A percentile compares a stretch with the other conserved stretches of the same genome.
These are phyloP conservation scores for Lacerta bilineata DNA, from an alignment of 2,797 vertebrate genomes.

Conservation along the genomic window DNA sequence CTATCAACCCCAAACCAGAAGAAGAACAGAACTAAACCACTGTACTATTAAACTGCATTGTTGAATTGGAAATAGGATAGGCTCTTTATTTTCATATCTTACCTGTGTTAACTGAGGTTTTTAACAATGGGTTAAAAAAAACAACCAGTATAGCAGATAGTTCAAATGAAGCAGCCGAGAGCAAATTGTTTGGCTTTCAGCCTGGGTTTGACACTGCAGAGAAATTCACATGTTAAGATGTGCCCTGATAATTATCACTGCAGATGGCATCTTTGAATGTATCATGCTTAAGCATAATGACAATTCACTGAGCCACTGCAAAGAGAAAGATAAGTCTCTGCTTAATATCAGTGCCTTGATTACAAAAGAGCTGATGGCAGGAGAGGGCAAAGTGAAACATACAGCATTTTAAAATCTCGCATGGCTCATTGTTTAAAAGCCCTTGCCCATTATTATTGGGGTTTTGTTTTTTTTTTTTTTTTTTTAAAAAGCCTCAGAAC, in stretches of 20 bases:
- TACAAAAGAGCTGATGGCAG: neutral
- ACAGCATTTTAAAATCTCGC: neutral
- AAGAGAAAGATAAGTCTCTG: neutral
- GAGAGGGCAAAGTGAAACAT: neutral
- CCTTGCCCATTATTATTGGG: too few species aligned
- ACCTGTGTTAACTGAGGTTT: neutral
- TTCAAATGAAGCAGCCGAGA: neutral
- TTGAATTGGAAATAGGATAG: neutral
- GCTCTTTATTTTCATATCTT: neutral
- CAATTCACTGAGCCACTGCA: neutral
- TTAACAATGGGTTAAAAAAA: neutral
- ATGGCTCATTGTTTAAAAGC: neutral
- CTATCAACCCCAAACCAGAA: neutral
- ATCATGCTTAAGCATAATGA: neutral
- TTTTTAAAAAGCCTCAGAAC: neutral
- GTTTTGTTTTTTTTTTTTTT: too few species aligned
- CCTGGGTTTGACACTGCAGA: neutral
- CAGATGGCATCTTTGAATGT: neutral
- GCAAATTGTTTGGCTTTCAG: neutral
- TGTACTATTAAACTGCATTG: neutral
- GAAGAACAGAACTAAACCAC: neutral
- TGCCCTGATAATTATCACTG: neutral
- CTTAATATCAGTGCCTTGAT: neutral
- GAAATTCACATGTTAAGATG: neutral
- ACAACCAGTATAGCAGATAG: neutral